A percentile compares a stretch with the other conserved stretches of the same genome.
Evolutionary conservation across 2,888 invertebrate genomes (phyloP).

Genomic region (Aleiodes testaceus): DNA sequence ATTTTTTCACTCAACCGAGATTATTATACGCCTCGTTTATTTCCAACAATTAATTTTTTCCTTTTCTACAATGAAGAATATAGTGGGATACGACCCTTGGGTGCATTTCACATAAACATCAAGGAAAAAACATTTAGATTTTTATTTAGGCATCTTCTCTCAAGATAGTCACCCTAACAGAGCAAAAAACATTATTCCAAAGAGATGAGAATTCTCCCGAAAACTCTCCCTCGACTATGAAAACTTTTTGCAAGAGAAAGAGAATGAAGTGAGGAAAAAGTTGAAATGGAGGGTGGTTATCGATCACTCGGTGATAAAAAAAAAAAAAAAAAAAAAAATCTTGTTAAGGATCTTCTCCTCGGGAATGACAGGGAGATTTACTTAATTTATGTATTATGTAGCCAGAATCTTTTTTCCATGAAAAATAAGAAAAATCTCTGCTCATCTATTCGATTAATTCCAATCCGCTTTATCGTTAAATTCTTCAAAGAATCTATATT

Average conservation of each 20-base stretch:
- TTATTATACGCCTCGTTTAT: slow-evolving; percentile 22
- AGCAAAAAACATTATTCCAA: slow-evolving; percentile 14
- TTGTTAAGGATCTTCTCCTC: slow-evolving; percentile 17
- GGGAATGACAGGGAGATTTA: slow-evolving; percentile 17
- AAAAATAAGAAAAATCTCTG: slow-evolving; percentile 5
- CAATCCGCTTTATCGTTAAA: slow-evolving; percentile 37
- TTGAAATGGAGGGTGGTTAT: slow-evolving; percentile 34
- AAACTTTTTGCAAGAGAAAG: slow-evolving; percentile 6
- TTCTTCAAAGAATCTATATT: slow-evolving; percentile 38
- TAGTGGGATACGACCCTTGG: too few relatives aligned
- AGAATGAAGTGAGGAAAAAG: slow-evolving; percentile 14
- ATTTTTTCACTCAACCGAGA: slow-evolving; percentile 25
- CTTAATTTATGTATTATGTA: slow-evolving; percentile 23
- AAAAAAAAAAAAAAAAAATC: too few relatives aligned
- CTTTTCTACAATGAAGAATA: not conserved
- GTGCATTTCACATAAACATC: not conserved
- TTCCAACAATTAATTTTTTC: slow-evolving; percentile 21
- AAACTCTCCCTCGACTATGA: not conserved
- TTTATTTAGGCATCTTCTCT: too few relatives aligned
- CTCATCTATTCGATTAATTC: slow-evolving; percentile 26
- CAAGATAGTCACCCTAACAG: slow-evolving; percentile 6
- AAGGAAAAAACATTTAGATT: slow-evolving; percentile 2
- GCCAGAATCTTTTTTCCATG: too few relatives aligned
- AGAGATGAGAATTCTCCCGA: slow-evolving; percentile 23
- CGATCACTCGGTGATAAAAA: slow-evolving; percentile 32